Base-by-base conservation (phyloP, 2,797 vertebrate species). In the Gambusia yucatana region DNA sequence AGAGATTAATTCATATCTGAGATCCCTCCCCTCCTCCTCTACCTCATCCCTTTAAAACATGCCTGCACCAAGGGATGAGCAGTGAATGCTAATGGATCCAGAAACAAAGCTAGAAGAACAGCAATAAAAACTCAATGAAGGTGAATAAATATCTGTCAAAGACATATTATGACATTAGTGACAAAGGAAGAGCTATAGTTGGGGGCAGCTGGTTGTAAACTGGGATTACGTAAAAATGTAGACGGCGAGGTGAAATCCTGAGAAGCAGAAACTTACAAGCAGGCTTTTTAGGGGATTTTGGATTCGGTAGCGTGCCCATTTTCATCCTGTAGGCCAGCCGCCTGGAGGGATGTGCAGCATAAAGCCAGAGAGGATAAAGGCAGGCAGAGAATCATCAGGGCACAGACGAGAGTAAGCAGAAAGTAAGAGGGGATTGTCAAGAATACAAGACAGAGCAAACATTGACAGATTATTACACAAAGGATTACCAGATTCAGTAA, bases 301-400 rank as follows among this genome's bases (percentile, higher is more conserved):
- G 93, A 79, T 96, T 96, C 50, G 96, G 97, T 83, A 98, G 92
- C 0, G 95, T 96, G 71, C 97, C 97, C 61, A 96, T 92, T 91
- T 97, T 95, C 92, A 96, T 97, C 94, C 98, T 95, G 96, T 98
- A 97, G 82, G 91, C 97, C 90, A 99, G 84, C 9, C 98, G 96
- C 90, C 98, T 99, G 91, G 78, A 88, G 84, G 69, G 86, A 77
- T 8, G 76, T 39, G 78, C 79, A 84, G 82, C 71, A 89, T 73
- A 83, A 77, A 89, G 81, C 50, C 81, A 67, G 39, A 83, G 82
- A 87, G 2, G 67, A 72, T 39, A 69, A 67, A 84, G 71, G 87
- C 63, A 86, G 79, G 71, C 63, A 41, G 61, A 86, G 63, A 84
- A 70, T 74, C 75, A 75, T 75, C 73, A 83, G n/a, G 71, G 83